Percentiles rank a stretch among this genome's conserved stretches.
Conservation (phyloP, 2,888 invertebrate species). For the Pediacus dermestoides region DNA sequence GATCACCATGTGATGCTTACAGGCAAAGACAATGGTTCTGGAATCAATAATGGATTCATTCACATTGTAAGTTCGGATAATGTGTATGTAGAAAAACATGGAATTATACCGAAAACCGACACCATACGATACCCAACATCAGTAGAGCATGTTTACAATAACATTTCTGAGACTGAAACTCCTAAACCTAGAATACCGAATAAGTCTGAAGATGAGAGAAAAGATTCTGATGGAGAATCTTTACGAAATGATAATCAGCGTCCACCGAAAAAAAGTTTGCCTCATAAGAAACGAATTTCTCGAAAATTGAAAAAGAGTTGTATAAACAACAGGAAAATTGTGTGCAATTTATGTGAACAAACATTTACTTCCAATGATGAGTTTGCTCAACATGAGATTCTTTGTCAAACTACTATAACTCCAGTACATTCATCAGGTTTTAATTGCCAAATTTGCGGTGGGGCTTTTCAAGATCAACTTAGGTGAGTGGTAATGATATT, state of each 20-base stretch:
- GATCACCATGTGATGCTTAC: conserved; percentile 43
- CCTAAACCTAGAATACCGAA: conserved; percentile 5
- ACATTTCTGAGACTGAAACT: too few relatives aligned
- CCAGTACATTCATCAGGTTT: conserved; percentile 54
- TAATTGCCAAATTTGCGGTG: conserved; percentile 77
- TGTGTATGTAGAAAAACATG: conserved; percentile 40
- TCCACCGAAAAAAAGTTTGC: conserved; percentile 64
- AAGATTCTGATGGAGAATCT: conserved; percentile 44
- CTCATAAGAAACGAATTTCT: conserved; percentile 83
- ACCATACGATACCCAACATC: neutral
- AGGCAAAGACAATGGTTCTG: conserved; percentile 34
- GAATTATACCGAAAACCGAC: neutral
- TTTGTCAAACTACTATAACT: conserved; percentile 45
- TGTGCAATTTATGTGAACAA: conserved; percentile 52
- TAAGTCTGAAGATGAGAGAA: conserved; percentile 39
- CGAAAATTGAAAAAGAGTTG: conserved; percentile 64
- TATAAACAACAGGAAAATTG: conserved; percentile 39
- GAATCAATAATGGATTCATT: conserved; percentile 36
- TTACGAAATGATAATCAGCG: conserved; percentile 39
- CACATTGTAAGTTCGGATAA: conserved; percentile 45
- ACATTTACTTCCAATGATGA: conserved; percentile 47
- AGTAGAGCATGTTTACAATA: conserved; percentile 5
- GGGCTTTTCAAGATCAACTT: conserved; percentile 70
- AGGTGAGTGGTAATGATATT: too few relatives aligned
- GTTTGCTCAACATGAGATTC: conserved; percentile 52